Evolutionary conservation across 2,797 vertebrate genomes (phyloP), one percentile per base, ranked within the genome.

Genomic region (Euphonia xanthogaster): DNA sequence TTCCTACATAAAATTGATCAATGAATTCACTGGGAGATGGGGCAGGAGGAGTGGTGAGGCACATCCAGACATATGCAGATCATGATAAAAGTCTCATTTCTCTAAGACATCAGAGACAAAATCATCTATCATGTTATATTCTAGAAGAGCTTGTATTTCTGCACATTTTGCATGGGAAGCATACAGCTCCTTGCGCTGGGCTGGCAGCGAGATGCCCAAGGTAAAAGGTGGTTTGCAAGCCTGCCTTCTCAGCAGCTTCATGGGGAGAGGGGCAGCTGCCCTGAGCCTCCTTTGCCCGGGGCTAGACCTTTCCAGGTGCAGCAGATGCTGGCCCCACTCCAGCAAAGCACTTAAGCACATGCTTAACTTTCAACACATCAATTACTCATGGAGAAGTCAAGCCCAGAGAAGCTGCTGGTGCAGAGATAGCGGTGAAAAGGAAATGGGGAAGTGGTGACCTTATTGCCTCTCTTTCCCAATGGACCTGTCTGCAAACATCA

Each of bases 361-460:
- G 94, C 81, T 93, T 93, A 87, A 96, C 92, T 97, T 96, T 96
- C 95, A 96, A 92, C 94, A 88, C 91, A 72, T 90, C 95, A 86
- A 94, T 96, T 93, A 94, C 91, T 95, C 79, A 90, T 8, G 31
- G 39, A 90, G 82, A 88, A 94, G 92, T 84, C 94, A 88, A 86
- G 82, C 82, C 79, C 31, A 11, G 87, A 94, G 96, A 93, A 91
- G 89, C 87, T 88, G 91, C 92, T 81, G 83, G 73, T 72, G 79
- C 70, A 78, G 65, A 95, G 91, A 94, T 93, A 95, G 85, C 3
- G 0, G 73, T 12, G 73, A 78, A 96, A 94, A 96, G 96, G 96
- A 95, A 97, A 78, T 88, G 84, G 72, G 91, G 89, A 95, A 75
- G 92, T 92, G 81, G 75, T 96, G 95, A 95, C 94, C 94, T 95